phyloP scores from a whole-genome alignment of 2,888 invertebrate genomes.

The Biston stratarius region DNA sequence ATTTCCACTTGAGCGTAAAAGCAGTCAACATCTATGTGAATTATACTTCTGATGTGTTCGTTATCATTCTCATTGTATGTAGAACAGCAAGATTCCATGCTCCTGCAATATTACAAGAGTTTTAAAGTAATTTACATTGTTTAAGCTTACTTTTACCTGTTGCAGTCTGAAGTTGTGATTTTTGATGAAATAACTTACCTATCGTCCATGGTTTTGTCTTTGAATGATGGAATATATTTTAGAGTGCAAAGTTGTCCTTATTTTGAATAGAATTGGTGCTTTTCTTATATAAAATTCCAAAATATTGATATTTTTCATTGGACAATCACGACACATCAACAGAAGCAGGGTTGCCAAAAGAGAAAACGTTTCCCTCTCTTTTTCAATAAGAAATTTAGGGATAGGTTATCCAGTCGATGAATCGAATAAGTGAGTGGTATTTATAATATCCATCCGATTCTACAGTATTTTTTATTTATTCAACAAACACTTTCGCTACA shows the following conservation, averaged over 20 bases:
- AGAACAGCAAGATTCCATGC: constrained; percentile 81
- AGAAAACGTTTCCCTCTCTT: constrained; percentile 50
- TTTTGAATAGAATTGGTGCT: constrained; percentile 64
- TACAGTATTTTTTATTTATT: no score
- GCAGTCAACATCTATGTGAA: constrained; percentile 94
- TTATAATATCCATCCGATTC: no score
- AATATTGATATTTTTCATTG: constrained; percentile 81
- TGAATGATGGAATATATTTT: constrained; percentile 67
- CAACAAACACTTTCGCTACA: no score
- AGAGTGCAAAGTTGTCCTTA: constrained; percentile 66
- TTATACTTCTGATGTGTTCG: constrained; percentile 89
- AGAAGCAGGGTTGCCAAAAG: constrained; percentile 71
- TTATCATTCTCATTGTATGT: constrained; percentile 68
- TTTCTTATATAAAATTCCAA: constrained; percentile 82
- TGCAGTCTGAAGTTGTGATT: constrained; percentile 64
- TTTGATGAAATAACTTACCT: constrained; percentile 68
- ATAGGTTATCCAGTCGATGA: neutral
- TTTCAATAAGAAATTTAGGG: constrained; percentile 38
- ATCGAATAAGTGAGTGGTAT: neutral
- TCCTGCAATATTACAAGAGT: constrained; percentile 73
- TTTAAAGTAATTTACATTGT: constrained; percentile 75
- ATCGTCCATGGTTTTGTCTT: constrained; percentile 76
- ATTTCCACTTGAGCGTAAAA: constrained; percentile 96
- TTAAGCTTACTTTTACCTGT: constrained; percentile 77
- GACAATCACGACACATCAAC: constrained; percentile 86